Evolutionary conservation across 2,113 vertebrate genomes (phyloP).

Genomic region (Orientallactaga bullata): DNA sequence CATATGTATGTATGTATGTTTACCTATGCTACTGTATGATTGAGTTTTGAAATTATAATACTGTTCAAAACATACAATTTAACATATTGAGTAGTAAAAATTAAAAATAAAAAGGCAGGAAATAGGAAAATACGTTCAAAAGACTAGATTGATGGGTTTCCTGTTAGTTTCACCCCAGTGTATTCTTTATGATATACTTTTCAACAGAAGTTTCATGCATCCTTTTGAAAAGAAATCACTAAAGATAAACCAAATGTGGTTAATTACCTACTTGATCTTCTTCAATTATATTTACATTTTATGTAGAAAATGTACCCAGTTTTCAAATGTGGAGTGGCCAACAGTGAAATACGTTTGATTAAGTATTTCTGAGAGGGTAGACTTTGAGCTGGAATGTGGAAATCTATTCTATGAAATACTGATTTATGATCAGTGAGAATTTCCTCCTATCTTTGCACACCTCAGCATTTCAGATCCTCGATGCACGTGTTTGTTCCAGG

Average conservation of each 20-base stretch:
- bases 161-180: background rate
- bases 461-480: background rate
- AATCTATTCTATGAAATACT: background rate
- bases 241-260: background rate
- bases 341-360: background rate
- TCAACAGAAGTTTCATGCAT: background rate
- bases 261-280: background rate
- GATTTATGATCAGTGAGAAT: background rate
- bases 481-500: background rate
- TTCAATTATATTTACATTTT: background rate
- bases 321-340: background rate
- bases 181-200: background rate
- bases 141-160: background rate
- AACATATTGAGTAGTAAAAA: background rate
- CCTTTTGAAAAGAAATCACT: background rate
- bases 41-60: background rate
- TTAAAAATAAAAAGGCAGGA: background rate
- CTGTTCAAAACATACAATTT: constrained; percentile 1
- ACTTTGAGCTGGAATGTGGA: background rate
- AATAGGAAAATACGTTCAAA: background rate
- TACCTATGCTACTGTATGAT: background rate
- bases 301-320: background rate
- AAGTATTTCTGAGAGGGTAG: background rate
- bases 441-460: background rate
- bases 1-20: too few species aligned